These are phyloP conservation scores for Paraplagusia blochii DNA, from an alignment of 2,113 vertebrate genomes.

Conservation along the genomic window DNA sequence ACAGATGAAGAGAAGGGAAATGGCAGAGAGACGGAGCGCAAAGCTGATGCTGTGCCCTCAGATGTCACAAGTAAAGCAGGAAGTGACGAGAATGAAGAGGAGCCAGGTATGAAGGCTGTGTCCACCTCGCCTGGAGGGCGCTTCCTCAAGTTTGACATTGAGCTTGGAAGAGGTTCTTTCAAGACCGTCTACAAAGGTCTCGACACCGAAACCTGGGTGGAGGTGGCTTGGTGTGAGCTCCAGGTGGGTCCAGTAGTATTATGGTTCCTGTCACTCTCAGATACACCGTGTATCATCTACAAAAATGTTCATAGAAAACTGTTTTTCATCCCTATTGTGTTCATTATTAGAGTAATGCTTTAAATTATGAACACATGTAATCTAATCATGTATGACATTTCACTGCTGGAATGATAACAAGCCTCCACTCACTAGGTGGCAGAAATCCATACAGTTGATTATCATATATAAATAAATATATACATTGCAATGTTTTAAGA, in stretches of 20 bases:
- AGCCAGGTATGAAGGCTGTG: constrained; percentile 94
- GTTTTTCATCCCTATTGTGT: too few species aligned
- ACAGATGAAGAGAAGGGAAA: constrained; percentile 57
- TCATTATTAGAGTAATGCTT: too few species aligned
- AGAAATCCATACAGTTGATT: too few species aligned
- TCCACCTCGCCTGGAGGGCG: constrained; percentile 93
- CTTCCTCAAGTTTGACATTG: constrained; percentile 99
- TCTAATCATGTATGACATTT: too few species aligned
- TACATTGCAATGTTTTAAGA: too few species aligned
- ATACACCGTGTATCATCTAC: background rate
- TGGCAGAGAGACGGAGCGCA: constrained; percentile 38
- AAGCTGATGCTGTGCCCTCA: constrained; percentile 54
- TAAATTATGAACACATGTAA: too few species aligned
- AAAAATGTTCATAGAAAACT: too few species aligned
- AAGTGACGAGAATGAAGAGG: constrained; percentile 87
- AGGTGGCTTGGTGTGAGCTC: constrained; percentile 98
- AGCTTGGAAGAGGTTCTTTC: constrained; percentile 95
- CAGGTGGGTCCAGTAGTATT: constrained; percentile 83
- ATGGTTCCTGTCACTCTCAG: background rate
- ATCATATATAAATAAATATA: too few species aligned
- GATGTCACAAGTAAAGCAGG: constrained; percentile 74
- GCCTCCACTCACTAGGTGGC: too few species aligned
- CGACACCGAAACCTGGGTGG: constrained; percentile 97
- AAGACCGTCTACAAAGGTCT: constrained; percentile 98
- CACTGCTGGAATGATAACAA: too few species aligned